phyloP scores from a whole-genome alignment of 2,888 invertebrate species.

The Dysmachus trigonus region DNA sequence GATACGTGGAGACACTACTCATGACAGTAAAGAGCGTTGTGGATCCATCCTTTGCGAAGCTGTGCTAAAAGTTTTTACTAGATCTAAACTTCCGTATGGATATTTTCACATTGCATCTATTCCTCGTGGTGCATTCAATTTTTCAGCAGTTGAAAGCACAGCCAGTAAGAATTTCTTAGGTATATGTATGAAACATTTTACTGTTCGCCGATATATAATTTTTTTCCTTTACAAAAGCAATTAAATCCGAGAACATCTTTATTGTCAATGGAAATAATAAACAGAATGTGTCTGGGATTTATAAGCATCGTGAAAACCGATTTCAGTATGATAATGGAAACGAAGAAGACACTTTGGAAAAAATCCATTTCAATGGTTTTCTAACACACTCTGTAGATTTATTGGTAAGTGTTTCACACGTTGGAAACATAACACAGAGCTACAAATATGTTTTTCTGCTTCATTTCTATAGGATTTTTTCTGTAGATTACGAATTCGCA shows the following conservation, averaged over 20 bases:
- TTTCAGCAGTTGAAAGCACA: constrained; percentile 82
- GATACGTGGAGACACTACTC: constrained; percentile 59
- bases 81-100: constrained; percentile 78
- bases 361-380: constrained; percentile 56
- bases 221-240: constrained; percentile 67
- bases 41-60: constrained; percentile 71
- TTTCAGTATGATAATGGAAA: constrained; percentile 79
- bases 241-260: constrained; percentile 78
- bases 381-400: constrained; percentile 55
- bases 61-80: constrained; percentile 82
- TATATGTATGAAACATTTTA: constrained; percentile 57
- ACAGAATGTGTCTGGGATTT: constrained; percentile 74
- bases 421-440: too few relatives aligned
- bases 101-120: constrained; percentile 85
- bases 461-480: too few relatives aligned
- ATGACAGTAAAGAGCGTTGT: constrained; percentile 60
- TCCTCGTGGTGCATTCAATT: constrained; percentile 84
- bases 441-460: too few relatives aligned
- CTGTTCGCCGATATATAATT: not conserved
- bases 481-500: too few relatives aligned
- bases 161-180: constrained; percentile 84
- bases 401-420: constrained; percentile 53
- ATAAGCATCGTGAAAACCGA: constrained; percentile 79
- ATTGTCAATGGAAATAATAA: constrained; percentile 85
- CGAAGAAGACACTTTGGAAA: constrained; percentile 59